Conservation (phyloP, 2,113 vertebrate species). For the human (Homo sapiens) region DNA sequence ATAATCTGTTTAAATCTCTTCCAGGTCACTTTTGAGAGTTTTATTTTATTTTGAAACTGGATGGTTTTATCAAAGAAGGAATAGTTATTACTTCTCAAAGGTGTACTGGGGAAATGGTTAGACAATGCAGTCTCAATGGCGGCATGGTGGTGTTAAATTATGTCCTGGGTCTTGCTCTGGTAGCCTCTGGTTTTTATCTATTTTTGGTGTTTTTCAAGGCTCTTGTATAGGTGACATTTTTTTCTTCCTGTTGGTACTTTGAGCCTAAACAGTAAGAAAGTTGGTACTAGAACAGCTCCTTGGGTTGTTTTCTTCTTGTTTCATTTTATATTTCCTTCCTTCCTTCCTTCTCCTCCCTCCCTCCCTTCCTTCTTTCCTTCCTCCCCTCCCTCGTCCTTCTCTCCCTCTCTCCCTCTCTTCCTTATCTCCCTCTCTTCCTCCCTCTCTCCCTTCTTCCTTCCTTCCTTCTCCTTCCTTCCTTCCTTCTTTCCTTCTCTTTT, state of each 20-base stretch:
- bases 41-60: constrained; percentile 58
- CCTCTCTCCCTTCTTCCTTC: fast-evolving
- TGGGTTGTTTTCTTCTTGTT: not conserved
- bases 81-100: not conserved
- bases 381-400: not conserved
- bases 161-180: not conserved
- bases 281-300: not conserved
- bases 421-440: no score
- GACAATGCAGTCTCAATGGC: not conserved
- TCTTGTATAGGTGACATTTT: fast-evolving
- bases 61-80: not conserved
- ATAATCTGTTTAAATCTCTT: constrained; percentile 45
- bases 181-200: not conserved
- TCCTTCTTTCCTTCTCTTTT: fast-evolving
- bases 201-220: not conserved
- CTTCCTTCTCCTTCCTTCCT: fast-evolving
- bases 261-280: not conserved
- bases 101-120: not conserved
- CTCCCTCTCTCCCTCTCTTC: not conserved
- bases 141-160: not conserved
- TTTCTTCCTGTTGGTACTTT: not conserved
- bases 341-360: not conserved
- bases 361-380: fast-evolving
- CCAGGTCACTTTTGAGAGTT: constrained; percentile 42
- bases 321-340: not conserved